Base-by-base conservation (phyloP, 2,888 invertebrate genomes). In the Noctua comes region DNA sequence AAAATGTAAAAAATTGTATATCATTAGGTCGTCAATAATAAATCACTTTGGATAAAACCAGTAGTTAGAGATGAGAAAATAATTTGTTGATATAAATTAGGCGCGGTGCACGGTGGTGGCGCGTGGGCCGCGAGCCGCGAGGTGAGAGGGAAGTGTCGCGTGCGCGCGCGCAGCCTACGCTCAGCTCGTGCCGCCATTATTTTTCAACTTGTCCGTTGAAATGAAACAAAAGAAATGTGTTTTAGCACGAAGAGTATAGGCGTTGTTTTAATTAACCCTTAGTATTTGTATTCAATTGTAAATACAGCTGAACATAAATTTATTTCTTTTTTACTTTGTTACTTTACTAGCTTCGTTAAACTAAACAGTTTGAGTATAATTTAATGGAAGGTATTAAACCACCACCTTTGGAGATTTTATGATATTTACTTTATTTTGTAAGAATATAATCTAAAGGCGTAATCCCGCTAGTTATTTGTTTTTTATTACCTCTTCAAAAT, bases 61-160 rank as follows among this genome's bases (percentile, higher is more conserved):
- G 95, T 95, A 95, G 95, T 94, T 93, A 91, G 91, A 93, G 93
- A 94, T 94, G 94, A 91, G 94, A 94, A 93, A 93, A 94, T 94
- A 94, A 95, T 94, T 94, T 95, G 94, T 95, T 94, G 92, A 94
- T 93, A 95, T 94, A 94, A 95, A 94, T 95, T 93, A 95, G 87
- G 84, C 80, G 70, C 84, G 87, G 79, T 85, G 80, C 85, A 88
- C 79, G 79, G 82, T 83, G 78, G 85, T 68, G 82, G 78, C 83
- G 95, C 95, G 95, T 95, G 93, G 95, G 95, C 88, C 84, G 92
- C 78, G 81, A 91, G 95, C 87, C 83, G 92, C 78, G 82, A 91
- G 92, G 92, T 91, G 93, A 92, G 93, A 93, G 93, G 93, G 90
- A 91, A 91, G 90, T 91, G 93, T 92, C 92, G 93, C 91, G 92